These are phyloP conservation scores for Atta texana DNA, from an alignment of 1,140 invertebrate species.

Conservation along the genomic window DNA sequence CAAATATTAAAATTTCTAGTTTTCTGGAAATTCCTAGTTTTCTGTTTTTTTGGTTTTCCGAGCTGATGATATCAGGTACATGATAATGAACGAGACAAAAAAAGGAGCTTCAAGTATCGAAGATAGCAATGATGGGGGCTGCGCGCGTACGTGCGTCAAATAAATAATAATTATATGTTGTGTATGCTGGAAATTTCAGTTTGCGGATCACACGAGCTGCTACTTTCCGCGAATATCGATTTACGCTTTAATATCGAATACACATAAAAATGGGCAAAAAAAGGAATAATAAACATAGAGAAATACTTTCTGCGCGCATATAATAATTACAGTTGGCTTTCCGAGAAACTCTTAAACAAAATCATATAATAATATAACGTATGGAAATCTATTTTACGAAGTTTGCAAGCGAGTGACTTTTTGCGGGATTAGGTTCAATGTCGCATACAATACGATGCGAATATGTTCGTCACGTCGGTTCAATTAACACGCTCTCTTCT, in stretches of 20 bases:
- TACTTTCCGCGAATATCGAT: conserved; percentile 25
- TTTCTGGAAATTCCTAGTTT: conserved; percentile 65
- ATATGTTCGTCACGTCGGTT: conserved; percentile 39
- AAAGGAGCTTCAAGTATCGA: conserved; percentile 31
- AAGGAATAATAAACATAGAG: background rate
- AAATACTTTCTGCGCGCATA: background rate
- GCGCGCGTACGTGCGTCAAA: background rate
- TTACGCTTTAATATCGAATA: conserved; percentile 22
- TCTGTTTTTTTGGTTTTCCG: conserved; percentile 33
- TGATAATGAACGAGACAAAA: conserved; percentile 1
- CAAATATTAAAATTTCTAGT: conserved; percentile 63
- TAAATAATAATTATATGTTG: conserved; percentile 33
- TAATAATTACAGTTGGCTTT: background rate
- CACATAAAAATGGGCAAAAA: background rate
- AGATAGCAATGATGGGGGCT: background rate
- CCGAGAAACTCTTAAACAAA: background rate
- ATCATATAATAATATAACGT: background rate
- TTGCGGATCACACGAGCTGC: background rate
- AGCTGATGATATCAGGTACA: conserved; percentile 42
- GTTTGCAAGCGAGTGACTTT: background rate
- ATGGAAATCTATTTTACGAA: background rate
- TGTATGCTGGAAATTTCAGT: conserved; percentile 8
- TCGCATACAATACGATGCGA: background rate
- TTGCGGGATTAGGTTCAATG: background rate
- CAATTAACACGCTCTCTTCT: conserved; percentile 46